Percentiles rank a stretch among this genome's conserved stretches.
phyloP scores from a whole-genome alignment of 2,888 invertebrate species.

The Malacosoma neustria region DNA sequence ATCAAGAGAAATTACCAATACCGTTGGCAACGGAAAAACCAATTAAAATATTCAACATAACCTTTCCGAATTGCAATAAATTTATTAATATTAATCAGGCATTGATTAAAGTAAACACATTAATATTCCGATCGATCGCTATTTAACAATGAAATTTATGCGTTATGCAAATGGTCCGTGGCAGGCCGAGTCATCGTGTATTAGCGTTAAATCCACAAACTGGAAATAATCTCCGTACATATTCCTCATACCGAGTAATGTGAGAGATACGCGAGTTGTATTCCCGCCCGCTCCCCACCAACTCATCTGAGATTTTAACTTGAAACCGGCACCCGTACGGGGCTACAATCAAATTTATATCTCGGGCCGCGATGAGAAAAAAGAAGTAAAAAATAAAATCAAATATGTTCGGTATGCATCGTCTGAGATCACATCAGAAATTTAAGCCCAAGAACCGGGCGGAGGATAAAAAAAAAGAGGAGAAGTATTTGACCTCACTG shows the following conservation, averaged over 20 bases:
- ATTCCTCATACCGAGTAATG: neutral
- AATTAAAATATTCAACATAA: too few relatives aligned
- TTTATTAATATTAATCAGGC: neutral
- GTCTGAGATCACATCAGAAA: slow-evolving; percentile 69
- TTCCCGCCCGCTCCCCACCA: neutral
- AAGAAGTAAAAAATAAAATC: slow-evolving; percentile 55
- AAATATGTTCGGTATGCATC: slow-evolving; percentile 71
- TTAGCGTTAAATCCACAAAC: neutral
- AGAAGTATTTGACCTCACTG: slow-evolving; percentile 39
- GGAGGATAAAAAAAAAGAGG: slow-evolving; percentile 30
- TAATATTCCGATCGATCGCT: neutral
- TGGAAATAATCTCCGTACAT: neutral
- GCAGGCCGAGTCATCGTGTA: neutral
- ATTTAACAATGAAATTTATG: neutral
- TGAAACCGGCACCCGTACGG: slow-evolving; percentile 32
- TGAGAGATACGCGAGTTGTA: neutral
- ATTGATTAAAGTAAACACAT: too few relatives aligned
- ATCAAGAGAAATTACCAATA: too few relatives aligned
- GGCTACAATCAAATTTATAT: slow-evolving; percentile 56
- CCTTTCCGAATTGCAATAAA: too few relatives aligned
- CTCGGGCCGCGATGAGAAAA: slow-evolving; percentile 35
- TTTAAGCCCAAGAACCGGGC: slow-evolving; percentile 60
- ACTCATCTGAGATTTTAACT: neutral
- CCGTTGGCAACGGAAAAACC: too few relatives aligned
- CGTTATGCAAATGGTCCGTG: neutral